A percentile compares a stretch with the other conserved stretches of the same genome.
phyloP scores from a whole-genome alignment of 2,113 vertebrate genomes.

The Sylvietta virens region DNA sequence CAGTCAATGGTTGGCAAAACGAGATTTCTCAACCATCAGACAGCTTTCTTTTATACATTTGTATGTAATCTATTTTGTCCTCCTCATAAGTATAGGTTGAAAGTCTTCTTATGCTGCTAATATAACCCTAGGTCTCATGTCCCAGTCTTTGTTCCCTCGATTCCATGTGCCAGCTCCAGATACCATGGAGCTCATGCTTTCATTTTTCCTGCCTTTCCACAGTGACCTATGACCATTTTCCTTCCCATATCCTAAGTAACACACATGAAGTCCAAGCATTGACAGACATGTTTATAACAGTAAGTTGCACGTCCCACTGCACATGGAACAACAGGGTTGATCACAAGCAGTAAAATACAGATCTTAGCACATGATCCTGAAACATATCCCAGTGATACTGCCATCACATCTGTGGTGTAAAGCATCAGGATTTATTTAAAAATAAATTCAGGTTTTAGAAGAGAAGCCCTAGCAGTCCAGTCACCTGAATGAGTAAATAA shows the following conservation, averaged over 20 bases:
- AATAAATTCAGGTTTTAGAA: not conserved
- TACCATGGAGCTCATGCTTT: not conserved
- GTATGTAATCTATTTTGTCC: not conserved
- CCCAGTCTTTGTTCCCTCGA: not conserved
- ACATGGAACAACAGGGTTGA: not conserved
- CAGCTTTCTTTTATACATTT: not conserved
- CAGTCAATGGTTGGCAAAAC: not conserved
- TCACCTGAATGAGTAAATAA: not conserved
- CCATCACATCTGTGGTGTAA: not conserved
- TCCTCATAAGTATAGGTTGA: not conserved
- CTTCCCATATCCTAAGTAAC: not conserved
- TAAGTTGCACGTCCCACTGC: not conserved
- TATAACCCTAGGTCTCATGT: rapidly evolving
- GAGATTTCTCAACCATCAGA: not conserved
- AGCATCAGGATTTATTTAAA: not conserved
- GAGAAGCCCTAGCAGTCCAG: not conserved
- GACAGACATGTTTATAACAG: not conserved
- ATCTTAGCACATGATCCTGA: not conserved
- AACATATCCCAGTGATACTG: not conserved
- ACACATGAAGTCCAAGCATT: not conserved
- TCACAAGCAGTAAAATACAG: not conserved
- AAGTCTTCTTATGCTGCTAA: not conserved
- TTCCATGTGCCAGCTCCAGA: not conserved
- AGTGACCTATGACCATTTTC: not conserved
- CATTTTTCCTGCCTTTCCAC: not conserved